Evolutionary conservation across 2,113 vertebrate species (phyloP).

Genomic region (Raja brachyura): DNA sequence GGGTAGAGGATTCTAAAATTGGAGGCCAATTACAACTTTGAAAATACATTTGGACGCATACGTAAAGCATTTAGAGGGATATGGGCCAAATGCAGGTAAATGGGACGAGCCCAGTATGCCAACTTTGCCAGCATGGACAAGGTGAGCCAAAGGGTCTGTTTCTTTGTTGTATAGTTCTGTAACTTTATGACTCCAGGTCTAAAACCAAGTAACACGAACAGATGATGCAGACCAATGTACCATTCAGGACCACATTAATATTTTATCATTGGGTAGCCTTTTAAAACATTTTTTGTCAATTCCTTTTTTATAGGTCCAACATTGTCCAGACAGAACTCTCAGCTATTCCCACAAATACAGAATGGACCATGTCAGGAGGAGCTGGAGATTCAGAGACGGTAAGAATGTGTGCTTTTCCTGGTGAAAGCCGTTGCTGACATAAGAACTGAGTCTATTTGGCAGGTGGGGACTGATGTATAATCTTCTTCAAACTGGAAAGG

Average conservation of each 20-base stretch:
- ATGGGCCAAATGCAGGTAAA: too few species aligned
- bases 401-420: slow-evolving; percentile 39
- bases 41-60: too few species aligned
- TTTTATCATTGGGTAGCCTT: background rate
- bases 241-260: background rate
- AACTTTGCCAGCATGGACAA: too few species aligned
- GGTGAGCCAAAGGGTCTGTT: too few species aligned
- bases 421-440: background rate
- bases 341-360: slow-evolving; percentile 75
- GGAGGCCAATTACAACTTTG: too few species aligned
- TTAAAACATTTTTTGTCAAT: slow-evolving; percentile 41
- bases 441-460: background rate
- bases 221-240: too few species aligned
- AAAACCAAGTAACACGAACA: too few species aligned
- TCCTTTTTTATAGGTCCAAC: slow-evolving; percentile 73
- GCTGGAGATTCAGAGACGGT: slow-evolving; percentile 90
- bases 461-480: background rate
- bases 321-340: slow-evolving; percentile 79
- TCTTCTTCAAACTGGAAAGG: background rate
- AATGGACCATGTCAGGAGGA: slow-evolving; percentile 92
- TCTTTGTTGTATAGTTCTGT: too few species aligned
- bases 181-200: too few species aligned
- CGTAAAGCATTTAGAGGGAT: too few species aligned
- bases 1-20: too few species aligned
- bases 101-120: too few species aligned